Conservation (phyloP, 1,140 invertebrate genomes). For the Steinernema feltiae region DNA sequence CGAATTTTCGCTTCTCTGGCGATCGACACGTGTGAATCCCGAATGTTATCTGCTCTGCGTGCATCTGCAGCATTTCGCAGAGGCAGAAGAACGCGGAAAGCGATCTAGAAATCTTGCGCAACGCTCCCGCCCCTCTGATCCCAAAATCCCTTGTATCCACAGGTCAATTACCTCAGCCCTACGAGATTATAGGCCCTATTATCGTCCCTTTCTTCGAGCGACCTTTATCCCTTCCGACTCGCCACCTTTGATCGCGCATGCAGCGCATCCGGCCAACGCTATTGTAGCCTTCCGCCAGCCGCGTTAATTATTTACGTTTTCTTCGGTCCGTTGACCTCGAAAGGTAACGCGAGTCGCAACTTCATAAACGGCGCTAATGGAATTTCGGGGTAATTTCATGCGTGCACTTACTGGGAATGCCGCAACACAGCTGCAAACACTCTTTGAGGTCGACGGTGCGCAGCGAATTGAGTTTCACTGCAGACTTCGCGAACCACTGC, state of each 20-base stretch:
- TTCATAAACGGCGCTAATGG: background rate
- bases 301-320: background rate
- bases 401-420: conserved; percentile 34
- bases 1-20: too few relatives aligned
- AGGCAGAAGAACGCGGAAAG: too few relatives aligned
- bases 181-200: background rate
- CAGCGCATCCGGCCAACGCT: background rate
- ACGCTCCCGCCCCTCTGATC: background rate
- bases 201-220: background rate
- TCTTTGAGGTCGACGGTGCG: conserved; percentile 33
- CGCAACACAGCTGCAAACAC: conserved; percentile 34
- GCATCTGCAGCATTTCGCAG: background rate
- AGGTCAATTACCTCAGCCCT: background rate
- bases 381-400: background rate
- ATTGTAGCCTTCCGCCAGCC: background rate
- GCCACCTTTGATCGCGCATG: background rate
- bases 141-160: background rate
- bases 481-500: conserved; percentile 28
- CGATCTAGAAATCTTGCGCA: background rate
- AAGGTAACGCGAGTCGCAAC: background rate
- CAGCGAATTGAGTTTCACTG: conserved; percentile 23
- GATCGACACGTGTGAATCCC: too few relatives aligned
- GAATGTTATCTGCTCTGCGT: too few relatives aligned
- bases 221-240: background rate
- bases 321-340: background rate